phyloP scores from a whole-genome alignment of 2,113 vertebrate species.

The Cygnus atratus region DNA sequence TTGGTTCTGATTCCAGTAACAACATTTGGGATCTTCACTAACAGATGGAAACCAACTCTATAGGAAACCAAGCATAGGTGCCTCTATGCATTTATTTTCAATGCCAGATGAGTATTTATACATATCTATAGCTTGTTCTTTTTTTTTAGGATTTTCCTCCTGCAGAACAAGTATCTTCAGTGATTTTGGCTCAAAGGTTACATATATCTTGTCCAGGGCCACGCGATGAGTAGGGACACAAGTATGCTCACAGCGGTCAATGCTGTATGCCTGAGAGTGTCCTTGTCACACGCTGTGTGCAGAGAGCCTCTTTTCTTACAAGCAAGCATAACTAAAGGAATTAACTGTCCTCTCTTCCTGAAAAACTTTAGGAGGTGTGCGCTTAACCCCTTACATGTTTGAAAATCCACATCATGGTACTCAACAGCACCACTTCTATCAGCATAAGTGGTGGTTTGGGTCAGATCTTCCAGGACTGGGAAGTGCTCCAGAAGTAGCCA shows the following conservation, averaged over 20 bases:
- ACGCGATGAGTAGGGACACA: background rate
- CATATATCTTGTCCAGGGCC: background rate
- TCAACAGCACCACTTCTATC: background rate
- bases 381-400: background rate
- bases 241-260: background rate
- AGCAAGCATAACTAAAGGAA: background rate
- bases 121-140: background rate
- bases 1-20: background rate
- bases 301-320: background rate
- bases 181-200: background rate
- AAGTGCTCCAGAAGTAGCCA: background rate
- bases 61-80: background rate
- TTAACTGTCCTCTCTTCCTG: background rate
- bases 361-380: background rate
- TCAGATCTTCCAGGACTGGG: background rate
- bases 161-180: background rate
- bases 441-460: background rate
- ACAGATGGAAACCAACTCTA: background rate
- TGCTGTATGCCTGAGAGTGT: background rate
- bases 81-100: conserved; percentile 2
- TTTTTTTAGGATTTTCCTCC: conserved; percentile 10
- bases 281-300: fast-evolving
- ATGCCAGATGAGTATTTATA: conserved; percentile 25
- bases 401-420: background rate
- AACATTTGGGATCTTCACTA: background rate